Percentiles rank a stretch among this genome's conserved stretches.
phyloP scores from a whole-genome alignment of 2,888 invertebrate genomes.

The Drosophila prostipennis region DNA sequence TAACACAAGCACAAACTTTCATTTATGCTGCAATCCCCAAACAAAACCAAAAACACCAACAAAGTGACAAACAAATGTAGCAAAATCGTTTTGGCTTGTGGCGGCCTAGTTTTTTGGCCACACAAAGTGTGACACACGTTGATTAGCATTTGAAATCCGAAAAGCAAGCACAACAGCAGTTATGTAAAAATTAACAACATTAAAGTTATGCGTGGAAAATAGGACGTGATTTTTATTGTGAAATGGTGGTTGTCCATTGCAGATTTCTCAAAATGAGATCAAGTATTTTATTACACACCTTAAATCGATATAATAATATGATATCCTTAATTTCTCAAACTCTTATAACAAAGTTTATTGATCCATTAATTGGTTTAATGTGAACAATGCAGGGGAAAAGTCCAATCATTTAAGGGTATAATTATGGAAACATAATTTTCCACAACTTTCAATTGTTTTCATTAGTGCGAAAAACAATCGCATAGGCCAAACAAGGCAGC shows the following conservation, averaged over 20 bases:
- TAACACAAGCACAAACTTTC: slow-evolving; percentile 66
- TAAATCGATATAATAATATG: background rate
- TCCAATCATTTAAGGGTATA: slow-evolving; percentile 35
- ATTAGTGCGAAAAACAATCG: slow-evolving; percentile 39
- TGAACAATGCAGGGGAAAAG: slow-evolving; percentile 9
- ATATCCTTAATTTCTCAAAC: background rate
- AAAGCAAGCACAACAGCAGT: slow-evolving; percentile 27
- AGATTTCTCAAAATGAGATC: slow-evolving; percentile 1
- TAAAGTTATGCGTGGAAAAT: slow-evolving; percentile 37
- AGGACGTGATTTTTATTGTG: slow-evolving; percentile 16
- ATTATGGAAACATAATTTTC: slow-evolving; percentile 40
- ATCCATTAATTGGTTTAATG: slow-evolving; percentile 19
- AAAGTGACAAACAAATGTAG: slow-evolving; percentile 46
- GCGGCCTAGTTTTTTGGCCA: slow-evolving; percentile 38
- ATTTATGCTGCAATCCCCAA: slow-evolving; percentile 68
- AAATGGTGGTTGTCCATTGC: slow-evolving; percentile 7
- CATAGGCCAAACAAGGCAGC: slow-evolving; percentile 43
- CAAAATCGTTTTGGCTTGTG: slow-evolving; percentile 21
- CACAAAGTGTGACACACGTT: slow-evolving; percentile 35
- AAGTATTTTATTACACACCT: background rate
- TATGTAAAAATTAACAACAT: slow-evolving; percentile 49
- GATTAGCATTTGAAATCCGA: slow-evolving; percentile 45
- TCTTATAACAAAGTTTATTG: slow-evolving; percentile 7
- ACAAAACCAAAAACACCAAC: slow-evolving; percentile 1
- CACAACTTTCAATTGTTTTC: slow-evolving; percentile 51